A percentile compares a stretch with the other conserved stretches of the same genome.
These are phyloP conservation scores for Hypsopygia costalis DNA, from an alignment of 2,888 invertebrate genomes.

Conservation along the genomic window DNA sequence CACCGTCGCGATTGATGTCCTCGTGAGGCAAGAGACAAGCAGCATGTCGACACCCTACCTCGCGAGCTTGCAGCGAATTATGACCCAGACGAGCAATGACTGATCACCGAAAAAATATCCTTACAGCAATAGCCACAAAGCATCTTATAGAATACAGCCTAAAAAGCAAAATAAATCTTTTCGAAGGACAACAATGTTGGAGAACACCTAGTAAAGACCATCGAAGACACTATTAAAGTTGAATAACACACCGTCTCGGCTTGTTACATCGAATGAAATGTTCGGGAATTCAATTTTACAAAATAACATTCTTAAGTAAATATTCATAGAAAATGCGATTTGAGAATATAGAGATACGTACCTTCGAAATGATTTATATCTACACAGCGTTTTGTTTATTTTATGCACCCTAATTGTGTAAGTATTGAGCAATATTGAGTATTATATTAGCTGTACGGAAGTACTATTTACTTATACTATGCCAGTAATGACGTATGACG, in stretches of 20 bases:
- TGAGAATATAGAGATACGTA: too few relatives aligned
- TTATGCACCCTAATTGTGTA: too few relatives aligned
- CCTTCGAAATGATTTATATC: too few relatives aligned
- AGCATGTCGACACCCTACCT: constrained; percentile 22
- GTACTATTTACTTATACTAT: too few relatives aligned
- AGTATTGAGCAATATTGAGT: too few relatives aligned
- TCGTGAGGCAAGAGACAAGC: constrained; percentile 39
- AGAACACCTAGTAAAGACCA: background rate
- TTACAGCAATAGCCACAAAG: background rate
- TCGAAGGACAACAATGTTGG: background rate
- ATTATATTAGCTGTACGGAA: too few relatives aligned
- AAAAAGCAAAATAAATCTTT: background rate
- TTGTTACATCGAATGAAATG: too few relatives aligned
- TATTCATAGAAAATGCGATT: too few relatives aligned
- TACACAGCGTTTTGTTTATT: too few relatives aligned
- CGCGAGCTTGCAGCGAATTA: constrained; percentile 3
- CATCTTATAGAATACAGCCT: background rate
- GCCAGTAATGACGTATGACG: too few relatives aligned
- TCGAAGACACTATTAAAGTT: background rate
- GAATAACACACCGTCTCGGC: background rate
- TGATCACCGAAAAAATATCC: background rate
- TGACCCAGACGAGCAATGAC: background rate
- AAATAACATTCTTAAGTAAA: too few relatives aligned
- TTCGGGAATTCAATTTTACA: too few relatives aligned
- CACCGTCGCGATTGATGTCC: constrained; percentile 64